phyloP scores from a whole-genome alignment of 2,888 invertebrate species.

The Temnothorax rugatulus region DNA sequence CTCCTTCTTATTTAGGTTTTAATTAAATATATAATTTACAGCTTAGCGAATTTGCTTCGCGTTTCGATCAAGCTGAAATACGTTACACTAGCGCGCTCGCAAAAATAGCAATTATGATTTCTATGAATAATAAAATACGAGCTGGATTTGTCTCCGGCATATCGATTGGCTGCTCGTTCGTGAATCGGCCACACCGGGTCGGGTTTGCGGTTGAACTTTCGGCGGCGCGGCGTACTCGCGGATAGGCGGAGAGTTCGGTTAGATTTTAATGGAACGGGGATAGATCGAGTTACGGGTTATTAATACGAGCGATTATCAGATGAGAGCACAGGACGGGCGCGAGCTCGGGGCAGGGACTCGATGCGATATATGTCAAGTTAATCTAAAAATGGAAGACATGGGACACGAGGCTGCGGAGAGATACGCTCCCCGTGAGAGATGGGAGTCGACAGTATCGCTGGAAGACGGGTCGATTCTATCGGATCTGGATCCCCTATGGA shows the following conservation, averaged over 20 bases:
- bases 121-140: slow-evolving; percentile 44
- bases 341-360: slow-evolving; percentile 71
- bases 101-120: slow-evolving; percentile 25
- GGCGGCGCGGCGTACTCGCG: slow-evolving; percentile 5
- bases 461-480: slow-evolving; percentile 62
- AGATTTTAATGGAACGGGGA: slow-evolving; percentile 42
- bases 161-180: slow-evolving; percentile 33
- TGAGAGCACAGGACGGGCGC: slow-evolving; percentile 71
- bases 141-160: slow-evolving; percentile 36
- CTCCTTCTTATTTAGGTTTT: not conserved
- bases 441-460: slow-evolving; percentile 52
- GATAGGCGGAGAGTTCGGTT: slow-evolving; percentile 5
- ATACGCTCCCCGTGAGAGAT: slow-evolving; percentile 38
- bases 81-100: slow-evolving; percentile 21
- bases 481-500: slow-evolving; percentile 13
- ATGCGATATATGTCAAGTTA: slow-evolving; percentile 58
- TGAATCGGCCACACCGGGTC: slow-evolving; percentile 34
- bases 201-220: slow-evolving; percentile 29
- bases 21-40: not conserved
- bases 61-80: slow-evolving; percentile 28
- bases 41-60: not conserved
- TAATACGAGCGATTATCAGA: slow-evolving; percentile 46
- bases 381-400: slow-evolving; percentile 79
- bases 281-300: slow-evolving; percentile 39
- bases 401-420: slow-evolving; percentile 67